Percentiles rank a stretch among this genome's conserved stretches.
phyloP scores from a whole-genome alignment of 2,888 invertebrate species.

The Ophion slaviceki region DNA sequence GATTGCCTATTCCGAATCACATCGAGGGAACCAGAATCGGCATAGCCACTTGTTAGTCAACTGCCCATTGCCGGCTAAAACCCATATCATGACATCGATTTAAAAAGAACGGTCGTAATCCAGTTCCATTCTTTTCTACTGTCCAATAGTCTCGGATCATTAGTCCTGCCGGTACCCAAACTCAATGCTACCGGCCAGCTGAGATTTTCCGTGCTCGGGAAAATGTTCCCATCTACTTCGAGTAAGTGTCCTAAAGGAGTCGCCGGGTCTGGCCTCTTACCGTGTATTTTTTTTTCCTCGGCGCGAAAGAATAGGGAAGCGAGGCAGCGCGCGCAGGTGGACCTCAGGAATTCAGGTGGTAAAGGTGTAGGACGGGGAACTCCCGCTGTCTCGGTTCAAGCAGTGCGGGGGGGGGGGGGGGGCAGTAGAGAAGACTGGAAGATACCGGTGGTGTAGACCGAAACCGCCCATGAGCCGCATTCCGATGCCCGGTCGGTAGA shows the following conservation, averaged over 20 bases:
- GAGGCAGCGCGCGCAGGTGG: constrained; percentile 44
- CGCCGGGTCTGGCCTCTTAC: background rate
- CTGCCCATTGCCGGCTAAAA: no score
- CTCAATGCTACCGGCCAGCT: background rate
- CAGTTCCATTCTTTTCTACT: no score
- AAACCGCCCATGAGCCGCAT: constrained; percentile 56
- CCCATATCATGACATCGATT: no score
- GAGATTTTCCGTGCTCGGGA: background rate
- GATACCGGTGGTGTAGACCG: constrained; percentile 1
- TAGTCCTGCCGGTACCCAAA: background rate
- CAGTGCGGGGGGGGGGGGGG: background rate
- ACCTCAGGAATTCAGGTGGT: constrained; percentile 43
- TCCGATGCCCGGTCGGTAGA: constrained; percentile 48
- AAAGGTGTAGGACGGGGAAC: constrained; percentile 45
- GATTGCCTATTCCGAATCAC: no score
- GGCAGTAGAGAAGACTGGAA: background rate
- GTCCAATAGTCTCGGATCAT: background rate
- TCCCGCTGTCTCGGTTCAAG: constrained; percentile 35
- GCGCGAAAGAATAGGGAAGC: constrained; percentile 27
- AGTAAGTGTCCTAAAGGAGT: background rate
- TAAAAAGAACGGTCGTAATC: no score
- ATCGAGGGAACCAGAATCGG: no score
- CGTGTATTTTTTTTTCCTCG: background rate
- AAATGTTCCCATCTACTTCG: background rate
- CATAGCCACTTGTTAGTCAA: no score